Percentiles rank a stretch among this genome's conserved stretches.
phyloP scores from a whole-genome alignment of 2,797 vertebrate genomes.

The Muscicapa comitata region DNA sequence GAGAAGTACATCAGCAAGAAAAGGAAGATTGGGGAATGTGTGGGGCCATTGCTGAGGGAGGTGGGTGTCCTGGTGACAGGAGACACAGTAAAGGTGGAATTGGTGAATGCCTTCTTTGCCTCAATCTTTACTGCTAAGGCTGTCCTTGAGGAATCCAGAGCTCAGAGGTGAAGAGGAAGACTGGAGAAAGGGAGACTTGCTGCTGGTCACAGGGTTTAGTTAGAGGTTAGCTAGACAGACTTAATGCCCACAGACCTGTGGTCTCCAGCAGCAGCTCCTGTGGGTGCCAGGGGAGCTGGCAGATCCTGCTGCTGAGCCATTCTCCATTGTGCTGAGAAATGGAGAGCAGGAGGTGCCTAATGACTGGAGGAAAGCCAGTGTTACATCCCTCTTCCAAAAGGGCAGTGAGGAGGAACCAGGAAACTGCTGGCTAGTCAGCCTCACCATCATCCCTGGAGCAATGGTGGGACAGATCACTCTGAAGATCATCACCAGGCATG shows the following conservation, averaged over 20 bases:
- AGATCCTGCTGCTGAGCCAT: background rate
- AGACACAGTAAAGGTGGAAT: background rate
- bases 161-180: background rate
- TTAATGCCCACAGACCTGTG: background rate
- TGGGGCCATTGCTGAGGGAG: background rate
- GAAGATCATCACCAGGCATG: background rate
- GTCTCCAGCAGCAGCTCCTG: rapidly evolving
- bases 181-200: background rate
- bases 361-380: background rate
- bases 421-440: background rate
- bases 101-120: background rate
- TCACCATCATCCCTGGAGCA: background rate
- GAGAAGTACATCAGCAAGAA: background rate
- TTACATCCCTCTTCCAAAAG: background rate
- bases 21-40: background rate
- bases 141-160: background rate
- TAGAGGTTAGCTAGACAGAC: background rate
- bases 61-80: background rate
- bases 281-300: background rate
- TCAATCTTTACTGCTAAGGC: background rate
- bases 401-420: background rate
- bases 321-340: background rate
- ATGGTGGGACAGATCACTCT: background rate
- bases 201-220: background rate
- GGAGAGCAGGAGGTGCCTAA: background rate